Percentiles rank a stretch among this genome's conserved stretches.
Evolutionary conservation across 1,140 invertebrate genomes (phyloP).

Genomic region (Zelostemma sp.): DNA sequence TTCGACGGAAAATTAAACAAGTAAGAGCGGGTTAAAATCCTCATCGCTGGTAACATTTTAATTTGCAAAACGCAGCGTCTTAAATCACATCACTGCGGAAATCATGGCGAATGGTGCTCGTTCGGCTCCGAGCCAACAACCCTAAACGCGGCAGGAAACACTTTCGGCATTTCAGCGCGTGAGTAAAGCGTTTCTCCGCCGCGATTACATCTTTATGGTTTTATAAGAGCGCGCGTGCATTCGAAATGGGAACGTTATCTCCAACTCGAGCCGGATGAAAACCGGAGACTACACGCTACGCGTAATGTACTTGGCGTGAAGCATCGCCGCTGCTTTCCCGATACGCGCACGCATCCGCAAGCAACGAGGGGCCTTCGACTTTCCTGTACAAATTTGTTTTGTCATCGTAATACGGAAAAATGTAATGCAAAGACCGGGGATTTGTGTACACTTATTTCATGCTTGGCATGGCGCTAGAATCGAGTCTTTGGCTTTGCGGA

Average conservation of each 20-base stretch:
- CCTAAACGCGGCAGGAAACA: conserved; percentile 38
- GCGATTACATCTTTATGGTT: conserved; percentile 57
- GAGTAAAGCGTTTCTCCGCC: conserved; percentile 24
- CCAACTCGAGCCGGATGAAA: conserved; percentile 19
- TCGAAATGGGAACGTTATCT: conserved; percentile 36
- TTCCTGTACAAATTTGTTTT: conserved; percentile 41
- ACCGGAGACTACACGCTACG: neutral
- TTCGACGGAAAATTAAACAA: too few species aligned
- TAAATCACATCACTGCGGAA: conserved; percentile 9
- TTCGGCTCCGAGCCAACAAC: conserved; percentile 43
- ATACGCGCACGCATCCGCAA: conserved; percentile 2
- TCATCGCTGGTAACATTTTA: neutral
- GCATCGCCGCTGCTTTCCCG: neutral
- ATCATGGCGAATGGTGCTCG: conserved; percentile 7
- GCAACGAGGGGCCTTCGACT: conserved; percentile 9
- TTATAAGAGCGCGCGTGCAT: conserved; percentile 49
- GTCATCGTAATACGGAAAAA: conserved; percentile 41
- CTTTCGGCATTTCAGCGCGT: conserved; percentile 35
- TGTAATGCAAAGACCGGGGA: conserved; percentile 17
- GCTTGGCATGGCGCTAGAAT: conserved; percentile 51
- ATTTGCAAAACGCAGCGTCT: neutral
- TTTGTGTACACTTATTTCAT: conserved; percentile 55
- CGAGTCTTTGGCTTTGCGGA: conserved; percentile 47
- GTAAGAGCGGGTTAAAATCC: too few species aligned
- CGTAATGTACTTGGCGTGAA: neutral